These are phyloP conservation scores for Microtus montanus DNA, from an alignment of 2,113 vertebrate genomes.

Conservation along the genomic window DNA sequence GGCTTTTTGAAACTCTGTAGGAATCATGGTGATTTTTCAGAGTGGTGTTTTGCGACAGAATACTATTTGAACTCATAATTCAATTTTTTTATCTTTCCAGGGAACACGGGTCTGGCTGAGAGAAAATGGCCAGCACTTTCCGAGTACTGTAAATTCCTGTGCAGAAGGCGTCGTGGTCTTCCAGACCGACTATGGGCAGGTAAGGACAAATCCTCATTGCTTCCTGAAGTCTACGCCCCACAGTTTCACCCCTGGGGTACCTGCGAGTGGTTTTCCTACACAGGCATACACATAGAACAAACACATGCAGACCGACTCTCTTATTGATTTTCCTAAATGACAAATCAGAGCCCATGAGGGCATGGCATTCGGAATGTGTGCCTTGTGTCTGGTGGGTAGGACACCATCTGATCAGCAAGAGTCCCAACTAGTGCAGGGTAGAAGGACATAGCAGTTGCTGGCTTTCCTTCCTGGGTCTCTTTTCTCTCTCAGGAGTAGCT, in stretches of 20 bases:
- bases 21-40: not conserved
- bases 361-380: not conserved
- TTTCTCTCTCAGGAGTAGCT: too few species aligned
- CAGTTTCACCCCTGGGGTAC: not conserved
- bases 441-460: too few species aligned
- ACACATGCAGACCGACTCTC: not conserved
- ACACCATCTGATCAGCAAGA: not conserved
- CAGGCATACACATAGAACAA: too few species aligned
- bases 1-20: not conserved
- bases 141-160: conserved; percentile 94
- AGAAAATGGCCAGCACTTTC: conserved; percentile 94
- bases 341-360: not conserved
- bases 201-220: conserved; percentile 62
- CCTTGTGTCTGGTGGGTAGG: accelerated
- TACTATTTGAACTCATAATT: not conserved
- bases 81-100: conserved; percentile 83
- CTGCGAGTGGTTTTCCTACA: accelerated
- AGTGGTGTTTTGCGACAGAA: not conserved
- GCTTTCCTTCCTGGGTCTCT: not conserved
- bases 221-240: accelerated
- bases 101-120: conserved; percentile 95
- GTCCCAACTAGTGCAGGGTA: too few species aligned
- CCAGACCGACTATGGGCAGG: conserved; percentile 94
- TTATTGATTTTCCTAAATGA: not conserved
- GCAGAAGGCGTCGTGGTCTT: conserved; percentile 93